A percentile compares a stretch with the other conserved stretches of the same genome.
These are phyloP conservation scores for Dermochelys coriacea DNA, from an alignment of 2,797 vertebrate genomes.

Conservation along the genomic window DNA sequence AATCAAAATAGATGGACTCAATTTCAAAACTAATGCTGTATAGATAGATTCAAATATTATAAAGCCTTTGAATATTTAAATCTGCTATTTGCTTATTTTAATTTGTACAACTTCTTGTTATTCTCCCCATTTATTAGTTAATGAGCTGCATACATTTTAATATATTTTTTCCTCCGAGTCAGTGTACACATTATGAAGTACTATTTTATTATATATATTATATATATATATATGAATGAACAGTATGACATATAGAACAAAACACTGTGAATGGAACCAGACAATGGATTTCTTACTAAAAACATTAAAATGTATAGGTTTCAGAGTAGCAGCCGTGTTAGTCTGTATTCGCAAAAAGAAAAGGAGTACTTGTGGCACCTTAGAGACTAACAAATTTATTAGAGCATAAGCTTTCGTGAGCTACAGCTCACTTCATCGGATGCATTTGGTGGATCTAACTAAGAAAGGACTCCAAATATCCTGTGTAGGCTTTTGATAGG, in stretches of 20 bases:
- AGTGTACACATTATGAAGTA: background rate
- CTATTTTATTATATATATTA: background rate
- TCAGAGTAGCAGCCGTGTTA: too few relatives aligned
- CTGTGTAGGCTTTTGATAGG: background rate
- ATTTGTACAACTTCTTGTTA: background rate
- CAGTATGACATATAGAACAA: fast-evolving
- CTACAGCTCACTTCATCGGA: too few relatives aligned
- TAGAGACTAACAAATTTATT: too few relatives aligned
- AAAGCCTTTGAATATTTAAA: too few relatives aligned
- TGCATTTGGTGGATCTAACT: too few relatives aligned
- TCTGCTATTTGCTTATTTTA: too few relatives aligned
- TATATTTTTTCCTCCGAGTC: background rate
- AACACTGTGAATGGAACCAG: constrained; percentile 16
- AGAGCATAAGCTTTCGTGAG: too few relatives aligned
- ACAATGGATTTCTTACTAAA: background rate
- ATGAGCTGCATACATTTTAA: background rate
- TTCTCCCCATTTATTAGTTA: background rate
- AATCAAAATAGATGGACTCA: constrained; percentile 51
- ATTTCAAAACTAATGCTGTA: background rate
- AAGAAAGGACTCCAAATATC: background rate
- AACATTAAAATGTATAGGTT: background rate
- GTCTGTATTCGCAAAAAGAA: too few relatives aligned
- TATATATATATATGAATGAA: background rate
- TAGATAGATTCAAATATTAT: background rate
- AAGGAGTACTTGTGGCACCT: too few relatives aligned